Conservation (phyloP, 2,888 invertebrate species). For the Spatulosminthurus flaviceps region DNA sequence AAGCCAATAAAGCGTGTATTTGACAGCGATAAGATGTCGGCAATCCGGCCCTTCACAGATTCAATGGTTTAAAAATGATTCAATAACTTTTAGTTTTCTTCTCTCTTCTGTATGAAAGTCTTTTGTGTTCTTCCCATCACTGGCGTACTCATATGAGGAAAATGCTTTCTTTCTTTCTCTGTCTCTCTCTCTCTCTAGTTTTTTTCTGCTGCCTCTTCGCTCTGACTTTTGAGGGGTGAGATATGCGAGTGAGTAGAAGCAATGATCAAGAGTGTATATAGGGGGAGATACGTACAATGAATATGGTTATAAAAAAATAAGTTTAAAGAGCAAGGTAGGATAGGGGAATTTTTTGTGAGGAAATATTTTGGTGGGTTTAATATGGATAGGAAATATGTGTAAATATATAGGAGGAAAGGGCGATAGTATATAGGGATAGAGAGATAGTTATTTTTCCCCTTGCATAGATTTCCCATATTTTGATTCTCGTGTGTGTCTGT, state of each 20-base stretch:
- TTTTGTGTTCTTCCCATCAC: constrained; percentile 37
- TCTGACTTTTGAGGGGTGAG: not conserved
- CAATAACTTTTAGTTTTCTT: constrained; percentile 59
- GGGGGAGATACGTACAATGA: too few relatives aligned
- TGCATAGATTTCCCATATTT: constrained; percentile 28
- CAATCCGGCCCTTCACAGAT: constrained; percentile 53
- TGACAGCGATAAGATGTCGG: constrained; percentile 59
- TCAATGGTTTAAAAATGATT: constrained; percentile 61
- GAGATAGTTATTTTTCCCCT: not conserved
- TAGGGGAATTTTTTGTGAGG: too few relatives aligned
- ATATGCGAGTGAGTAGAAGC: too few relatives aligned
- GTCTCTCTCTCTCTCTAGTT: not conserved
- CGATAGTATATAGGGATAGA: too few relatives aligned
- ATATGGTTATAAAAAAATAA: too few relatives aligned
- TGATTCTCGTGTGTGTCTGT: constrained; percentile 15
- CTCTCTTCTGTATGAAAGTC: constrained; percentile 40
- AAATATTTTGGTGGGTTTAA: too few relatives aligned
- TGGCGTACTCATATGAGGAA: not conserved
- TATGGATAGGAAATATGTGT: not conserved
- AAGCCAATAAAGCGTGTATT: constrained; percentile 60
- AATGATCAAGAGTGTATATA: too few relatives aligned
- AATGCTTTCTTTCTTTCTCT: not conserved
- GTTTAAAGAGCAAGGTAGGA: too few relatives aligned
- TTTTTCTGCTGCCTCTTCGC: not conserved
- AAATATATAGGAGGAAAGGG: not conserved